Percentiles rank a stretch among this genome's conserved stretches.
phyloP scores from a whole-genome alignment of 2,888 invertebrate species.

The Allophyes oxyacanthae region DNA sequence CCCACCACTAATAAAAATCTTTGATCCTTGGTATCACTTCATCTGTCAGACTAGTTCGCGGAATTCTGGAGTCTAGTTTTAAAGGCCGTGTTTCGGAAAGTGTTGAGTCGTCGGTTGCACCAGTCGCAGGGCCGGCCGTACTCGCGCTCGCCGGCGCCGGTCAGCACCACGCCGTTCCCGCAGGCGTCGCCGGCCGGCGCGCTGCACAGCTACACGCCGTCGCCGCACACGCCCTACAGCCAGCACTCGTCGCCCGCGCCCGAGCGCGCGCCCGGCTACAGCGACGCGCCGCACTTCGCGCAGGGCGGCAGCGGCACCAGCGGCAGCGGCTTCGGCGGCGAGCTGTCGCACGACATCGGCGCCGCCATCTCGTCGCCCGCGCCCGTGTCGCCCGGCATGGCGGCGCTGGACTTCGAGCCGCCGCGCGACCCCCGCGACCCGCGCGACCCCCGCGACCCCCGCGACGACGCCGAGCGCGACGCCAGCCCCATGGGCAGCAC shows the following conservation, averaged over 20 bases:
- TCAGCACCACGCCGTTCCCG: constrained; percentile 70
- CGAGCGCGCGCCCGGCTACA: constrained; percentile 69
- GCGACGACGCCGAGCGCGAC: constrained; percentile 56
- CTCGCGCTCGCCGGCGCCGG: constrained; percentile 75
- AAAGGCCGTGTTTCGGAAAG: too few species aligned
- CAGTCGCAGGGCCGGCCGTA: constrained; percentile 67
- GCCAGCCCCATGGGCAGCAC: constrained; percentile 55
- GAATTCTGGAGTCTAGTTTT: not conserved
- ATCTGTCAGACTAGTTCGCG: too few species aligned
- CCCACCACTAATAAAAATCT: too few species aligned
- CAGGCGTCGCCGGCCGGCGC: constrained; percentile 72
- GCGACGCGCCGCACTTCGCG: constrained; percentile 58
- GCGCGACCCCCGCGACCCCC: too few species aligned
- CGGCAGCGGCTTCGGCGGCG: constrained; percentile 88
- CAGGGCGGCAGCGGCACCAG: constrained; percentile 64
- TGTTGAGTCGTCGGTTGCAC: not conserved
- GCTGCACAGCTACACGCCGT: constrained; percentile 76
- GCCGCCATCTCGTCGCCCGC: constrained; percentile 94
- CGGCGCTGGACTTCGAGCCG: constrained; percentile 93
- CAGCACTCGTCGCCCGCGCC: constrained; percentile 83
- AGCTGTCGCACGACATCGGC: constrained; percentile 93
- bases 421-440: too few species aligned
- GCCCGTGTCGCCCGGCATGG: constrained; percentile 91
- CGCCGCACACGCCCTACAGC: constrained; percentile 84
- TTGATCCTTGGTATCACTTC: too few species aligned